A percentile compares a stretch with the other conserved stretches of the same genome.
Conservation (phyloP, 1,140 invertebrate species). For the silkworm (Bombyx mori) region ASM3026992v2 NC_085112.1:3722501-3723000, state of each 20-base stretch:
- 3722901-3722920: constrained; percentile 23
- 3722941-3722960: constrained; percentile 25
- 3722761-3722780: too few species aligned
- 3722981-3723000: constrained; percentile 13
- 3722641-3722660: too few species aligned
- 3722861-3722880: not conserved
- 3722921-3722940: constrained; percentile 18
- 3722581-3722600: constrained; percentile 64
- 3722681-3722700: too few species aligned
- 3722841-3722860: too few species aligned
- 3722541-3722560: constrained; percentile 56
- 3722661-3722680: too few species aligned
- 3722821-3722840: too few species aligned
- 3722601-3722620: constrained; percentile 26
- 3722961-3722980: constrained; percentile 12
- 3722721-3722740: too few species aligned
- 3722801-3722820: too few species aligned
- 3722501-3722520: constrained; percentile 65
- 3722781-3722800: too few species aligned
- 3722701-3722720: too few species aligned
- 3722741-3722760: too few species aligned
- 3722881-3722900: not conserved
- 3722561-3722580: constrained; percentile 65
- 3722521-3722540: constrained; percentile 62
- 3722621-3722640: constrained; percentile 5